Conservation (phyloP, 1,140 invertebrate species). For the Arion vulgaris region DNA sequence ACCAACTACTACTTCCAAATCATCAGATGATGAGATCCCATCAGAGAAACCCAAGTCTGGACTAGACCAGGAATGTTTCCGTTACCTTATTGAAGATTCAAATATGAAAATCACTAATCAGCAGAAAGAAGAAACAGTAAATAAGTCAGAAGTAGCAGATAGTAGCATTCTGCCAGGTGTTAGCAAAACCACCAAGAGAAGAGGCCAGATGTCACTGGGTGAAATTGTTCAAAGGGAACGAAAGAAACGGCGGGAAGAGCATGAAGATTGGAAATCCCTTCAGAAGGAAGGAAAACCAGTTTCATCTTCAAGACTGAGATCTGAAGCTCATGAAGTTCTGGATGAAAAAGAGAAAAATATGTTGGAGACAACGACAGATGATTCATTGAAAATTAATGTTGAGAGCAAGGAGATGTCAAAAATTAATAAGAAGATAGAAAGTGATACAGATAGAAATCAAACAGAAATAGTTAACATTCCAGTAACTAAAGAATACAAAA, state of each 20-base stretch:
- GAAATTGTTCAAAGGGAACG: constrained; percentile 14
- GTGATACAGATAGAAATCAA: too few species aligned
- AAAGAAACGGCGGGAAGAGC: constrained; percentile 13
- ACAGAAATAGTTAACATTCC: too few species aligned
- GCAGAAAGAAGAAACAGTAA: neutral
- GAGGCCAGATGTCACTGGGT: neutral
- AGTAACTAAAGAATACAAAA: too few species aligned
- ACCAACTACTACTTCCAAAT: neutral
- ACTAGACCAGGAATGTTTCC: neutral
- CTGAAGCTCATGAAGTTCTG: neutral
- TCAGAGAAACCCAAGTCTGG: neutral
- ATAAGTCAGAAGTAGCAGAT: neutral
- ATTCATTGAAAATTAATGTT: neutral
- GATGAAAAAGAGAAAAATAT: neutral
- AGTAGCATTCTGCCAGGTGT: neutral
- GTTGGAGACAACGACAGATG: neutral
- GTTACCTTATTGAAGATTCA: neutral
- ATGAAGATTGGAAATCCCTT: neutral
- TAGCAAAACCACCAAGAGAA: neutral
- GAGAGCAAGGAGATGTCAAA: neutral
- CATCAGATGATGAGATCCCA: neutral
- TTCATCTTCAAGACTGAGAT: too few species aligned
- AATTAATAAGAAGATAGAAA: neutral
- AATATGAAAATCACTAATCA: neutral
- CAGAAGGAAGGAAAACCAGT: neutral